phyloP scores from a whole-genome alignment of 2,888 invertebrate genomes.

The Agrenia bidenticulata region DNA sequence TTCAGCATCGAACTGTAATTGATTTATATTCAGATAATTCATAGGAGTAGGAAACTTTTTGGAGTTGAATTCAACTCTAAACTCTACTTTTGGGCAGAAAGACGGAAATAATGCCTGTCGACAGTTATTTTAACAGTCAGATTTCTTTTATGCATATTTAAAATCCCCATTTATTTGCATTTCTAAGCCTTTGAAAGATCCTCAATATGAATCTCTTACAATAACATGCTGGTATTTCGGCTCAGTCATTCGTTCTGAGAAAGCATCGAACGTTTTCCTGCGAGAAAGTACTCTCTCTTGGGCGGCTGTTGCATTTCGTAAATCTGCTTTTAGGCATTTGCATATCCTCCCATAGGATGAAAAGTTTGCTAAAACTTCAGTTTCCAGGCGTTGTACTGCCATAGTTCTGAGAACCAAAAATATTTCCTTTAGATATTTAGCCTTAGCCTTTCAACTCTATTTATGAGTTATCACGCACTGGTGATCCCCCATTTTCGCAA shows the following conservation, averaged over 20 bases:
- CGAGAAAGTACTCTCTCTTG: constrained; percentile 16
- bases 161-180: too few species aligned
- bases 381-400: constrained; percentile 33
- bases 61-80: too few species aligned
- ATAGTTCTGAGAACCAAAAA: constrained; percentile 31
- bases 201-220: too few species aligned
- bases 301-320: constrained; percentile 27
- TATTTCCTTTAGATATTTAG: too few species aligned
- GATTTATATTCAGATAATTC: too few species aligned
- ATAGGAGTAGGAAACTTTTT: too few species aligned
- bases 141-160: too few species aligned
- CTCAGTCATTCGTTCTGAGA: constrained; percentile 9
- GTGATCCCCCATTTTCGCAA: constrained; percentile 35
- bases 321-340: constrained; percentile 30
- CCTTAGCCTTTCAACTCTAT: background rate
- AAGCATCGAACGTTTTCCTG: constrained; percentile 14
- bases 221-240: constrained; percentile 8
- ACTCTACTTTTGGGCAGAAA: constrained; percentile 2
- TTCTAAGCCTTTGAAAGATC: too few species aligned
- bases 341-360: constrained; percentile 32
- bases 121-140: too few species aligned
- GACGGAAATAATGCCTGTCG: background rate
- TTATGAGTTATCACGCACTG: constrained; percentile 13
- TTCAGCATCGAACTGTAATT: constrained; percentile 28
- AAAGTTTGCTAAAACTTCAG: constrained; percentile 28